phyloP scores from a whole-genome alignment of 2,888 invertebrate species.

The Pachydiplax longipennis region DNA sequence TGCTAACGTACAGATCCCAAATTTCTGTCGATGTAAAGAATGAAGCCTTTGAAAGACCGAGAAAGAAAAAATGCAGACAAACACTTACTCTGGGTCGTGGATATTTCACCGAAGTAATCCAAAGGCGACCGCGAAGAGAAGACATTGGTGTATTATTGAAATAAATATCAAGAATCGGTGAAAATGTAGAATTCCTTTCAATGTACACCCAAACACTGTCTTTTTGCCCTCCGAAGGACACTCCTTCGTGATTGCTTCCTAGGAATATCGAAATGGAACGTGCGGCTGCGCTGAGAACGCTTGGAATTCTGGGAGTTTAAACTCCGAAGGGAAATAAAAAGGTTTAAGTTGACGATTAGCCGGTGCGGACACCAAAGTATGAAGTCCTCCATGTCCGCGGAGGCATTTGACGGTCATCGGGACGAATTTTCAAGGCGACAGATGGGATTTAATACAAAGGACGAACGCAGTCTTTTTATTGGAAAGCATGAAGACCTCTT shows the following conservation, averaged over 20 bases:
- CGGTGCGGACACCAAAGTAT: not conserved
- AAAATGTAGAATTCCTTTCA: not conserved
- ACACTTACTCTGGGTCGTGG: no score
- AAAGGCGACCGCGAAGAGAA: not conserved
- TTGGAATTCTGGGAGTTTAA: not conserved
- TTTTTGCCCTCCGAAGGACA: not conserved
- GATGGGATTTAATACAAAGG: no score
- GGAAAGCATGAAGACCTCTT: no score
- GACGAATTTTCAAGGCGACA: no score
- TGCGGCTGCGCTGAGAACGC: not conserved
- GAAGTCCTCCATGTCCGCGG: not conserved
- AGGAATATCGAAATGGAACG: not conserved
- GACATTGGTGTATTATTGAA: not conserved
- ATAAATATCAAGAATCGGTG: not conserved
- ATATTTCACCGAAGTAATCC: no score
- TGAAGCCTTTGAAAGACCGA: no score
- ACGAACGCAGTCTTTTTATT: no score
- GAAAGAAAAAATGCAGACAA: no score
- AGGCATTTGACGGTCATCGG: not conserved
- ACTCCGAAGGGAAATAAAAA: not conserved
- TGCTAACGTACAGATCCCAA: no score
- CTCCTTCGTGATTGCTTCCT: not conserved
- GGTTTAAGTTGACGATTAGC: not conserved
- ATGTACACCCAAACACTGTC: not conserved
- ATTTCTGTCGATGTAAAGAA: no score